Base-by-base conservation (phyloP, 1,140 invertebrate species). In the Brachionus manjavacas region DNA sequence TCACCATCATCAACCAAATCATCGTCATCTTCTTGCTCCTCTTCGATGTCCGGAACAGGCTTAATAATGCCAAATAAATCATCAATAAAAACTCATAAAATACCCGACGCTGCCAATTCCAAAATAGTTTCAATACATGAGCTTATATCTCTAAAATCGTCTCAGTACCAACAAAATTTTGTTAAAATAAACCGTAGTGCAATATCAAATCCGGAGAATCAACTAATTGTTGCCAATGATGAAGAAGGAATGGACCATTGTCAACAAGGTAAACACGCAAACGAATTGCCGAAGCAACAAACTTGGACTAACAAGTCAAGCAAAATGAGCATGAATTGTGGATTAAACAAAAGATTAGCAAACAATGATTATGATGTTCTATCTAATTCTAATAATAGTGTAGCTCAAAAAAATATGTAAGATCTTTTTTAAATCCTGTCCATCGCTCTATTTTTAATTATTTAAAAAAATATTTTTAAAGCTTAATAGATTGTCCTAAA, bases 101-200 rank as follows among this genome's bases (percentile, higher is more conserved):
- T 76, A 35, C 72, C 41, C 14, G 72, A 76, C 12, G 52, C 72
- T 0, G 20, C 72, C 16, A 76, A 76, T 49, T 76, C 72, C 8
- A 76, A 76, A 76, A 16, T 76, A 9, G 72, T 76, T 8, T 76
- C 72, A 25, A 76, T 76, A 76, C 72, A 76, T 35, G 72, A 76
- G 25, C 46, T 76, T 43, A 76, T 76, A 43, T 76, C 72, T 11
- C 2, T 76, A 25, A 76, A 76, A 76, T 49, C 41, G 20, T 23
- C 72, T 12, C 72, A 49, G 41, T 49, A 31, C 12, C 20, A 31
- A 23, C 72, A 76, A 25, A 76, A 41, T 72, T 72, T 72, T 72
- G 68, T 72, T 1, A 72, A 72, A 72, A 72, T 72, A 72, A 72
- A 72, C 16, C 68, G 68, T 4, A 20, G 35, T n/a, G 31, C 66